Base-by-base conservation (phyloP, 2,888 invertebrate genomes). In the Luffia ferchaultella region DNA sequence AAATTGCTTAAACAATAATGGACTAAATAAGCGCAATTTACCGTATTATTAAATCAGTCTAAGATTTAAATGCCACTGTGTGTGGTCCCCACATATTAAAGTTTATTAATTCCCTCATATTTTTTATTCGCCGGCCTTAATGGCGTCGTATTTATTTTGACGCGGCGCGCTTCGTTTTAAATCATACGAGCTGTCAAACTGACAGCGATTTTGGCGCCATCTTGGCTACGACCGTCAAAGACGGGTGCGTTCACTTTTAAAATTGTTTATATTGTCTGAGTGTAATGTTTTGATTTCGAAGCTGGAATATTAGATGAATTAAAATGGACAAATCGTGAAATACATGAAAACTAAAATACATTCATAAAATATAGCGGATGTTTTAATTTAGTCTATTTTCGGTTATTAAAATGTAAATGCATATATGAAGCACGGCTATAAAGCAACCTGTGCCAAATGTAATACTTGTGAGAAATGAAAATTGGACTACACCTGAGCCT, bases 161-260 rank as follows among this genome's bases (percentile, higher is more conserved):
- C 53, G 57, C 45, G 57, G 51, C 53, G 17, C 54, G 55, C 62
- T 65, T 63, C 64, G 61, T 56, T 62, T 69, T 75, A 71, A 70
- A 74, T 76, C 74, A 73, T 67, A 63, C 52, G 48, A 54, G 59
- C 68, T 68, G 75, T 73, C 71, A 66, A 50, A 60, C 60, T 66
- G 69, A 74, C 75, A 73, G 72, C 59, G 59, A 69, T 70, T 74
- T 74, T 71, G 74, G 75, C 74, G 74, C 70, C 73, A 70, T 45
- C 18, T 45, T 12, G 30, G 30, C 30, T 30, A 12, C 30, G 30
- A 30, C 30, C 12, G 30, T 30, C 30, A 30, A 30, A 30, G 30
- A 7, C 30, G 30, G 30, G 30, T 12, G 30, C 30, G 30, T 30
- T 30, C 30, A 30, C 30, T 30, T 30, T 30, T 30, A 30, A 30